Evolutionary conservation across 2,797 vertebrate species (phyloP).

Genomic region (Pteronotus mesoamericanus): DNA sequence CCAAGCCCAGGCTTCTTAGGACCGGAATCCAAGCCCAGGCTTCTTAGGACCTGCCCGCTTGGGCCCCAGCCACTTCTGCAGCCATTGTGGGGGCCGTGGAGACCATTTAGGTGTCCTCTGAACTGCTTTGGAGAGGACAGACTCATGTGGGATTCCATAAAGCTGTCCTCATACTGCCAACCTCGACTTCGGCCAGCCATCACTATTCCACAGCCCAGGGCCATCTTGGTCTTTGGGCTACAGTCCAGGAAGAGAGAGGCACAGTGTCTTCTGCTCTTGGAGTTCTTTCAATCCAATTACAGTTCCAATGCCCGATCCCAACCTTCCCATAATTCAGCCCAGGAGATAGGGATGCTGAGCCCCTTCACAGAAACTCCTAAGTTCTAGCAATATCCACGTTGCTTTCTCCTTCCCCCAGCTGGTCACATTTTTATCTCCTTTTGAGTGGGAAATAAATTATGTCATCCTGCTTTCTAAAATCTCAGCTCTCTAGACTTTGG

Average conservation of each 20-base stretch:
- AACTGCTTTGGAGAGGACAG: background rate
- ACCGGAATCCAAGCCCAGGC: background rate
- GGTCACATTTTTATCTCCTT: constrained; percentile 57
- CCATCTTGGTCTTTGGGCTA: background rate
- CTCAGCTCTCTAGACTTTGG: constrained; percentile 39
- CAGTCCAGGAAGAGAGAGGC: background rate
- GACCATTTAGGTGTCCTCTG: background rate
- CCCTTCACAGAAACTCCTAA: background rate
- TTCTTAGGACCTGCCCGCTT: background rate
- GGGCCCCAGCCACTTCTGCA: background rate
- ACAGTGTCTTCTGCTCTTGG: background rate
- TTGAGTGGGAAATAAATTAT: constrained; percentile 50
- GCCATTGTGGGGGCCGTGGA: background rate
- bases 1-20: background rate
- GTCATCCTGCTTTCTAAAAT: constrained; percentile 60
- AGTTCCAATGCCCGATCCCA: background rate
- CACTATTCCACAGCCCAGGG: background rate
- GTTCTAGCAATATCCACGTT: background rate
- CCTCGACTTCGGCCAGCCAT: background rate
- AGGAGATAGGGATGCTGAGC: background rate
- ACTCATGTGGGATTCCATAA: background rate
- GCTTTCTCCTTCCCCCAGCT: background rate
- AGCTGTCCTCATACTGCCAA: background rate
- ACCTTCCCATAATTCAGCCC: background rate
- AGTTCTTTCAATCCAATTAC: background rate